These are phyloP conservation scores for Girardinichthys multiradiatus DNA, from an alignment of 2,113 vertebrate species.

Conservation along the genomic window DNA sequence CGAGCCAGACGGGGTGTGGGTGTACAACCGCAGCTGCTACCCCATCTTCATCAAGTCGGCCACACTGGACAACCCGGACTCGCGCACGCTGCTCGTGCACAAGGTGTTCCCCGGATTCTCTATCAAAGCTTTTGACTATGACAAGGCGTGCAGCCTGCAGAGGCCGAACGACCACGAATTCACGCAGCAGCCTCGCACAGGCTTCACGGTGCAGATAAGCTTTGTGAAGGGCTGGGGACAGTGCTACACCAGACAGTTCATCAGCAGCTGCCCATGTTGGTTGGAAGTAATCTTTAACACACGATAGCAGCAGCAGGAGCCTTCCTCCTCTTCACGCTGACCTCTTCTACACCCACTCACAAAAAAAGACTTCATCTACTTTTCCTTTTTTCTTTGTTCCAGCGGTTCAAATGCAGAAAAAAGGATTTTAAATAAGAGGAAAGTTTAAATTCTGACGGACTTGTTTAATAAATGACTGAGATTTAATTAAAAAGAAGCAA, in stretches of 20 bases:
- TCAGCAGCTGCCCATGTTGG: conserved; percentile 99
- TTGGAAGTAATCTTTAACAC: conserved; percentile 98
- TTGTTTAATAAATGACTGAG: conserved; percentile 87
- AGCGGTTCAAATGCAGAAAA: conserved; percentile 58
- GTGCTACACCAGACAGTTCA: conserved; percentile 99
- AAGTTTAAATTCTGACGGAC: conserved; percentile 80
- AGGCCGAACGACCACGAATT: conserved; percentile 98
- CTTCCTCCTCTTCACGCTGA: conserved; percentile 32
- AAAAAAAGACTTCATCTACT: conserved; percentile 54
- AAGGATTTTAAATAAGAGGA: conserved; percentile 70
- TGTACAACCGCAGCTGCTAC: conserved; percentile 99
- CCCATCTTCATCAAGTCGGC: conserved; percentile 99
- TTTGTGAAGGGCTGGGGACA: conserved; percentile 99
- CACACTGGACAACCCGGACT: conserved; percentile 99
- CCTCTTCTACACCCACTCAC: conserved; percentile 13
- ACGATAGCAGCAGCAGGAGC: conserved; percentile 82
- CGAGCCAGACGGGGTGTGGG: conserved; percentile 96
- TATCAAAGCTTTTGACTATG: conserved; percentile 98
- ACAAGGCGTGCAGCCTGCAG: conserved; percentile 94
- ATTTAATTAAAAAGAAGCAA: conserved; percentile 92
- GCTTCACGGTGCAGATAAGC: conserved; percentile 98
- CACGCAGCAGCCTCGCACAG: conserved; percentile 94
- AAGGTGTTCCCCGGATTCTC: conserved; percentile 99
- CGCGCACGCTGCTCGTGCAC: conserved; percentile 95
- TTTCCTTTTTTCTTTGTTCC: conserved; percentile 41